Base-by-base conservation (phyloP, 2,888 invertebrate species). In the Drosophila percnosoma region DNA sequence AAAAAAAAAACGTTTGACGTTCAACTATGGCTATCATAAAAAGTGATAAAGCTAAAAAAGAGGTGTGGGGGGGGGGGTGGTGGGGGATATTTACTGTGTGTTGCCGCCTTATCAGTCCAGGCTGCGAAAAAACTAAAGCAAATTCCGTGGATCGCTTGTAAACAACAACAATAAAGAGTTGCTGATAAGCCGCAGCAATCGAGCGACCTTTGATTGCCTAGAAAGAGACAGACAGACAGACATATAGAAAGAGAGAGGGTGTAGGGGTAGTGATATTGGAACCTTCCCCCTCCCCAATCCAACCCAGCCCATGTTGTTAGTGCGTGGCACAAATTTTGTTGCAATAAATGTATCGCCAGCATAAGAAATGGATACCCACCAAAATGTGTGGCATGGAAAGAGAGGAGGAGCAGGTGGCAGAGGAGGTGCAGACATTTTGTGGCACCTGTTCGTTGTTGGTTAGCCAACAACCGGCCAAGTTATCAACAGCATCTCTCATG, bases 101-200 rank as follows among this genome's bases (percentile, higher is more conserved):
- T 11, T 18, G 31, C 38, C 24, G 45, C 59, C 76, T 89, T 87
- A 89, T 89, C 84, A 72, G 53, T 34, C 7, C 8, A 45, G 8
- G 7, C 15, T 15, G 45, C 67, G 68, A 52, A n/a, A n/a, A 29
- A 52, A 52, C 34, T 80, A 69, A 73, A 74, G 72, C 76, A 63
- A 79, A 79, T 82, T 89, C 82, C 87, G 84, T 84, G 84, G 77
- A 68, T 42, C 52, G 78, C 55, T 67, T 73, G 89, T 82, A 84
- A 87, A 87, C 89, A 84, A 84, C 71, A 77, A 73, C 80, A 87
- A 85, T 82, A 71, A 67, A 66, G 27, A 24, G 42, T 63, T 24
- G 27, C 36, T 15, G 77, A 77, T 77, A 75, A 77, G 65, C 59
- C 4, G 5, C 45, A 45, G 21, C 45, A 45, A 53, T 36, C 18